Evolutionary conservation across 2,113 vertebrate species (phyloP), one percentile per base, ranked within the genome.

Genomic region (Melierax canorus): DNA sequence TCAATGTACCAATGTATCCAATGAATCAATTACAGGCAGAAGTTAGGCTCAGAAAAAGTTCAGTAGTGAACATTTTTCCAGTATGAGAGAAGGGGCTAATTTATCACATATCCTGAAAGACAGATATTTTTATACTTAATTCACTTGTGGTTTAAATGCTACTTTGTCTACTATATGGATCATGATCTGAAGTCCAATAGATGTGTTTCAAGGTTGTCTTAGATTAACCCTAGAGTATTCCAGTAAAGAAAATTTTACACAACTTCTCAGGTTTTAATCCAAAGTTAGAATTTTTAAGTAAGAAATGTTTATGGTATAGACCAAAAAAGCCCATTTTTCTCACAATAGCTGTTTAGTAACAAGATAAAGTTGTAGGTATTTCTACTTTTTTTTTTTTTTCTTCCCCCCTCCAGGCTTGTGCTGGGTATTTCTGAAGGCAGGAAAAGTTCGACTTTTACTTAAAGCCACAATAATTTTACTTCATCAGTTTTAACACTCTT

Each of bases 401-500:
- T n/a, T n/a, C n/a, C n/a, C 21, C 11, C 22, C 8, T 53, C 8
- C 17, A 41, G 32, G 32, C 11, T 66, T 56, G 15, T 66, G 8
- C 13, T 58, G n/a, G 18, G 15, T 89, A 85, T 82, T 95, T 94
- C 63, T 91, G 74, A 80, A 79, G 43, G 39, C 74, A 92, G 20
- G 78, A 51, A 75, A 72, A 68, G 48, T 64, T 94, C 51, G 43
- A 67, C 41, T 89, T 46, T 50, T 67, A 41, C 41, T 62, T 83
- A 63, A 63, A 79, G 34, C 63, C 14, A 90, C 58, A 82, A n/a
- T 66, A 63, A 82, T 97, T 97, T 77, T 24, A 29, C 53, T 45
- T 96, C n/a, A 66, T 93, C 74, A n/a, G 6, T 73, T 74, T 75
- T 96, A 93, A 89, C 36, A 84, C 55, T 92, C 60, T 91, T 78